A percentile compares a stretch with the other conserved stretches of the same genome.
These are phyloP conservation scores for Eutolmus rufibarbis DNA, from an alignment of 2,888 invertebrate genomes.

Conservation along the genomic window DNA sequence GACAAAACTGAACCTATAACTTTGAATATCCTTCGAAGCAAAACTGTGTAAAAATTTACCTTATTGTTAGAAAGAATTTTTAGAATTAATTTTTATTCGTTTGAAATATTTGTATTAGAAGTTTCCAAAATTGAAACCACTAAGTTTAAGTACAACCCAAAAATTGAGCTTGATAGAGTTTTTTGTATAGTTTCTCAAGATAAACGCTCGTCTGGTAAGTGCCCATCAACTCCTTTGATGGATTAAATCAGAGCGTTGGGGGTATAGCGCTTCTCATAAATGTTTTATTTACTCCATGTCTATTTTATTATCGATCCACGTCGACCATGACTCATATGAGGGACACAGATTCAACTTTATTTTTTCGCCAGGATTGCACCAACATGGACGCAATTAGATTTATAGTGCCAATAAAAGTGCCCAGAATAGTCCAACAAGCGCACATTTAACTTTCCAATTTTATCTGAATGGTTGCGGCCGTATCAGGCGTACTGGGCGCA, in stretches of 20 bases:
- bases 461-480: background rate
- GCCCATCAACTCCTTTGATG: background rate
- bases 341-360: background rate
- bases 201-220: background rate
- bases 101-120: background rate
- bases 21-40: too few species aligned
- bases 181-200: background rate
- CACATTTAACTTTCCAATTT: slow-evolving; percentile 9
- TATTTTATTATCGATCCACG: background rate
- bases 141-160: too few species aligned
- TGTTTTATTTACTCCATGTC: background rate
- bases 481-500: background rate
- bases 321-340: background rate
- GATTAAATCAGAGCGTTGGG: background rate
- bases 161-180: background rate
- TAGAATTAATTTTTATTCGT: too few species aligned
- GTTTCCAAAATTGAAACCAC: background rate
- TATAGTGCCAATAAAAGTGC: slow-evolving; percentile 19
- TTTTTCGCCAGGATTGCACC: background rate
- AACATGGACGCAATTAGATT: slow-evolving; percentile 13
- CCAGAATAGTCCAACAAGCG: slow-evolving; percentile 14
- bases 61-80: too few species aligned
- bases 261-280: background rate
- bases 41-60: too few species aligned
- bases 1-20: too few species aligned